Percentiles rank a stretch among this genome's conserved stretches.
Evolutionary conservation across 2,113 vertebrate species (phyloP).

Genomic region (Platysteira castanea): DNA sequence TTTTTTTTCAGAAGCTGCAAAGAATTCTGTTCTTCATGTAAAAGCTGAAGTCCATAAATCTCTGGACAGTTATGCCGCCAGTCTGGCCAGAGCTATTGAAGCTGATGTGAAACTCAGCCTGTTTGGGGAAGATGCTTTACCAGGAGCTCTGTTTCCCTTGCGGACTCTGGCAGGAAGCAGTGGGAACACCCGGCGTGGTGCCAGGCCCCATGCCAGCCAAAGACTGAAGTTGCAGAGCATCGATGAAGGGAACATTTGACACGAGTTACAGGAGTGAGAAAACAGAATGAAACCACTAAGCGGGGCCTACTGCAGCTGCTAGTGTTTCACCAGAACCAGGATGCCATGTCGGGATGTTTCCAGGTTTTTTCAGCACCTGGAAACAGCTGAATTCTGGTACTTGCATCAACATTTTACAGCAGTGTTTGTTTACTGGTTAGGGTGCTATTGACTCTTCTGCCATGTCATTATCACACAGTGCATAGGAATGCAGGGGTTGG

Average conservation of each 20-base stretch:
- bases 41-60: conserved; percentile 87
- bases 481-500: background rate
- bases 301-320: background rate
- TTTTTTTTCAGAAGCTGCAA: conserved; percentile 63
- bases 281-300: conserved; percentile 25
- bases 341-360: background rate
- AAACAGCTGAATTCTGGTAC: background rate
- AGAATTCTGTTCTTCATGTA: conserved; percentile 77
- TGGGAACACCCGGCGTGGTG: conserved; percentile 59
- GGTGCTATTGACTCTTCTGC: conserved; percentile 20
- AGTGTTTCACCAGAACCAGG: background rate
- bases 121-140: conserved; percentile 82
- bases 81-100: conserved; percentile 91
- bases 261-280: conserved; percentile 27
- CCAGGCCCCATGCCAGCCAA: conserved; percentile 79
- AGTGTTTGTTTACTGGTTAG: conserved; percentile 16
- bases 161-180: conserved; percentile 52
- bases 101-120: conserved; percentile 90
- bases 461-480: background rate
- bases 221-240: conserved; percentile 92
- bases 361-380: background rate
- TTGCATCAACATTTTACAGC: conserved; percentile 2
- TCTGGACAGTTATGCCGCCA: conserved; percentile 87
- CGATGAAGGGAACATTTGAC: conserved; percentile 87
- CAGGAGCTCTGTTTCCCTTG: conserved; percentile 65